These are phyloP conservation scores for Gopherus flavomarginatus DNA, from an alignment of 2,113 vertebrate genomes.

Conservation along the genomic window DNA sequence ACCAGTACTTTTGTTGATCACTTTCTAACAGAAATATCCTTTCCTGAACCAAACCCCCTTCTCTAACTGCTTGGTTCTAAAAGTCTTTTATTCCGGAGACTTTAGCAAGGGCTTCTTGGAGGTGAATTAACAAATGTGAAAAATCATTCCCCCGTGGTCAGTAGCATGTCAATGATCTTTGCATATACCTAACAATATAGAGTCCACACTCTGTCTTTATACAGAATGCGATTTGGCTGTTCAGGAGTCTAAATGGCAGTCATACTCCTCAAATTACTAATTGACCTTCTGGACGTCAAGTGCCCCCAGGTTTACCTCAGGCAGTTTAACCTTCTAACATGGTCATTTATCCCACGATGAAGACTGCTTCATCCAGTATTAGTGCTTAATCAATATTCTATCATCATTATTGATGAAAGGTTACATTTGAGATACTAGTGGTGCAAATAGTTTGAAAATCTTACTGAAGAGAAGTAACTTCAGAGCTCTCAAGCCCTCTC, in stretches of 20 bases:
- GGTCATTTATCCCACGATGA: conserved; percentile 10
- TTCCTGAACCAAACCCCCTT: not conserved
- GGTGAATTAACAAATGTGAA: not conserved
- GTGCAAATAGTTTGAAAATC: not conserved
- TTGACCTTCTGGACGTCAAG: not conserved
- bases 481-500: not conserved
- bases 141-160: not conserved
- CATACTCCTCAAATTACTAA: not conserved
- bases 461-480: not conserved
- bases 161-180: not conserved
- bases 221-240: not conserved
- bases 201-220: too few species aligned
- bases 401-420: not conserved
- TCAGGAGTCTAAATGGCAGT: not conserved
- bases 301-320: not conserved
- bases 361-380: not conserved
- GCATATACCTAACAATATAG: not conserved
- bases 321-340: not conserved
- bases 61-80: not conserved
- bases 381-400: conserved; percentile 1
- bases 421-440: not conserved
- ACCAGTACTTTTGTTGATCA: not conserved
- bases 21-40: not conserved
- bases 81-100: not conserved
- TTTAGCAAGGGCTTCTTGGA: not conserved